phyloP scores from a whole-genome alignment of 1,140 invertebrate species.

The Streblospio benedicti region DNA sequence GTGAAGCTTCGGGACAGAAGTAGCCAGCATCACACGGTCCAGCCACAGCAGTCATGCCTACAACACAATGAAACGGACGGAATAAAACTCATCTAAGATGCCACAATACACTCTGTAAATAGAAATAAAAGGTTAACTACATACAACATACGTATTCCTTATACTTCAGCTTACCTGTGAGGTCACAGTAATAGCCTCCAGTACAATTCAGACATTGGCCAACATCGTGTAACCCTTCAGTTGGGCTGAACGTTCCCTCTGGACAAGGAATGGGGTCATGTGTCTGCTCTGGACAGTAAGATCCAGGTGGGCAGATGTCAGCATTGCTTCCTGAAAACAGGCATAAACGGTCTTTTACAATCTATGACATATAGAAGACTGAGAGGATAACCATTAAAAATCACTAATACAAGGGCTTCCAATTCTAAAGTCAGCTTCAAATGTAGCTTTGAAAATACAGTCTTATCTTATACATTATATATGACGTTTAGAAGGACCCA shows the following conservation, averaged over 20 bases:
- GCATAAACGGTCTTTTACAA: too few species aligned
- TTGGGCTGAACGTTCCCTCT: constrained; percentile 33
- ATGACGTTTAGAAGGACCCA: too few species aligned
- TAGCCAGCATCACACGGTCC: constrained; percentile 19
- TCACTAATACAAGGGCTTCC: too few species aligned
- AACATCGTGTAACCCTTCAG: constrained; percentile 28
- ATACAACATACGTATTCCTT: background rate
- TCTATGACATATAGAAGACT: too few species aligned
- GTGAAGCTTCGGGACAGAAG: constrained; percentile 35
- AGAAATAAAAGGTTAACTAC: background rate
- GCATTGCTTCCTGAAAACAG: background rate
- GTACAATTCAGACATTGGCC: constrained; percentile 38
- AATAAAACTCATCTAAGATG: background rate
- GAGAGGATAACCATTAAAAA: too few species aligned
- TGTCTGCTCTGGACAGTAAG: constrained; percentile 34
- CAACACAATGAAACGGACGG: constrained; percentile 19
- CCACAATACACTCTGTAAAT: background rate
- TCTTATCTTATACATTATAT: too few species aligned
- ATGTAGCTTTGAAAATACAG: too few species aligned
- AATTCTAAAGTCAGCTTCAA: too few species aligned
- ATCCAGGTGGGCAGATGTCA: constrained; percentile 31
- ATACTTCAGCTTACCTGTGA: constrained; percentile 21
- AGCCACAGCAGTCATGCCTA: constrained; percentile 13
- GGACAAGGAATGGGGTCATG: constrained; percentile 23
- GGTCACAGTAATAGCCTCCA: constrained; percentile 37